These are phyloP conservation scores for Agrotis clavis DNA, from an alignment of 2,888 invertebrate species.

Conservation along the genomic window DNA sequence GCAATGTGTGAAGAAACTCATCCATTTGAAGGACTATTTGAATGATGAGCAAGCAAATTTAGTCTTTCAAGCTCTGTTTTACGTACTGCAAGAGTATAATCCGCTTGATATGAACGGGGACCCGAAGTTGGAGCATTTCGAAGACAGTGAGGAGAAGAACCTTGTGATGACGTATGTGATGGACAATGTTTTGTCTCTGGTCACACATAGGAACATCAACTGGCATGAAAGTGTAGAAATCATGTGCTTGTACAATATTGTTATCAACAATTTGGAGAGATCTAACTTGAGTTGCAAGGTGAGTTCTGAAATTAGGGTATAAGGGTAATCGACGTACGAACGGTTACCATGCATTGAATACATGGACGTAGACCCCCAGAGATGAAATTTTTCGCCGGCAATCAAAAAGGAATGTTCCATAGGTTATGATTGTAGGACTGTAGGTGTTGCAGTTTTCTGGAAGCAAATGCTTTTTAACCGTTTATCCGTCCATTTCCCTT, in stretches of 20 bases:
- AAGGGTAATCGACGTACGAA: no score
- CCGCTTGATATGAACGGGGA: constrained; percentile 74
- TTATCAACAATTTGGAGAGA: constrained; percentile 82
- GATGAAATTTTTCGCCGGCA: background rate
- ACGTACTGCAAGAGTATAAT: constrained; percentile 91
- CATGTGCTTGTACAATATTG: constrained; percentile 91
- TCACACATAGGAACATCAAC: constrained; percentile 93
- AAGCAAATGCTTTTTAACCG: no score
- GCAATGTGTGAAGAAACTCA: constrained; percentile 90
- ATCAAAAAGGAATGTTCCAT: no score
- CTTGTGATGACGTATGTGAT: constrained; percentile 92
- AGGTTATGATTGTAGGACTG: no score
- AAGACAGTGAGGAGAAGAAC: constrained; percentile 78
- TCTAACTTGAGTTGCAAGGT: constrained; percentile 83
- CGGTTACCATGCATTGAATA: no score
- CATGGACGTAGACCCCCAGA: background rate
- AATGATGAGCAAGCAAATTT: constrained; percentile 92
- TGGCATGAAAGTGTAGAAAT: constrained; percentile 96
- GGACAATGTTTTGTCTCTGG: constrained; percentile 92
- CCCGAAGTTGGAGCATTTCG: constrained; percentile 70
- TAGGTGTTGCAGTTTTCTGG: no score
- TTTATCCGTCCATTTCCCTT: no score
- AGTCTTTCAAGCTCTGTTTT: constrained; percentile 92
- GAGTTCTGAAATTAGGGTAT: constrained; percentile 1
- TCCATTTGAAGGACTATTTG: constrained; percentile 91